Evolutionary conservation across 2,797 vertebrate species (phyloP), one percentile per base, ranked within the genome.

Genomic region (Gallinago solitaria): DNA sequence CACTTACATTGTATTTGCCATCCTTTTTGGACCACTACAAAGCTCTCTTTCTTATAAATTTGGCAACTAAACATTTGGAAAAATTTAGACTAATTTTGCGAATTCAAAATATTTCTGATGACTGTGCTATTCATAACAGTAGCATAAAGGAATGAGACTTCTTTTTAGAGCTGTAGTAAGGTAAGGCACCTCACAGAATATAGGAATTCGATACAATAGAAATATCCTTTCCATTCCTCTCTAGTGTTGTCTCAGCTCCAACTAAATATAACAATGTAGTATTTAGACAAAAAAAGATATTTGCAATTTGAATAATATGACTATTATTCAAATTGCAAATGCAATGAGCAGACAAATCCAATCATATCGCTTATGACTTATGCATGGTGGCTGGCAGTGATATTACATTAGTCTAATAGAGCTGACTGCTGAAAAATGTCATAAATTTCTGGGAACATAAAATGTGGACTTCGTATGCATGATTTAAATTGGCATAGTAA

Each of bases 351-450:
- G 93, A 83, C 85, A 95, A 87, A 90, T 95, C 84, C 94, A 95
- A 83, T 95, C 94, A 95, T 84, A 86, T 53, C 25, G 41, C 83
- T 87, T 94, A 96, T 91, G 57, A 88, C 69, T 96, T 97, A 94
- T 87, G 68, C 88, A 76, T 94, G 63, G 76, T 88, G 87, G 59
- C 82, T 95, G 85, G 50, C 73, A 78, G n/a, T 81, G 63, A 89
- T 93, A 89, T 83, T 95, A 51, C 65, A 91, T 94, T 96, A 96
- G 57, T 91, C 59, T 94, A 83, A 67, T 71, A 67, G 73, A 88
- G 43, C 79, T 80, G 89, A 80, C 86, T 92, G 59, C 45, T 95
- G 94, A 95, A 92, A 96, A 94, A 92, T 92, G 53, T 48, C 21
- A 48, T 51, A n/a, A 87, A 75, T 85, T 91, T 94, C 74, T 92